Evolutionary conservation across 2,797 vertebrate genomes (phyloP).

Genomic region (Clarias laeviceps): DNA sequence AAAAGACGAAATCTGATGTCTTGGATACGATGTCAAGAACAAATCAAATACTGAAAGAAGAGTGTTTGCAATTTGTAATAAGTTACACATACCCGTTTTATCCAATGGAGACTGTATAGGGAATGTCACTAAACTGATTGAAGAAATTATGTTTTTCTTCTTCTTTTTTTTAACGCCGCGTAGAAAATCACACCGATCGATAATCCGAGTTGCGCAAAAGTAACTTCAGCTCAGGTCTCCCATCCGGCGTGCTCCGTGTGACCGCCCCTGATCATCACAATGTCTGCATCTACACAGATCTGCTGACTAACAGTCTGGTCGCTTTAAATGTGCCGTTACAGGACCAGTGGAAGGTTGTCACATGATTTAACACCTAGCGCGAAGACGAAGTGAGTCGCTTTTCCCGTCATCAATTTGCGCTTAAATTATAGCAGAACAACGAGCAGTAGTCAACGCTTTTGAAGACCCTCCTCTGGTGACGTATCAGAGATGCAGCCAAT

Average conservation of each 20-base stretch:
- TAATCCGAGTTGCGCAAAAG: slow-evolving; percentile 50
- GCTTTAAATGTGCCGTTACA: not conserved
- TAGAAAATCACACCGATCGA: slow-evolving; percentile 16
- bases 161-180: slow-evolving; percentile 17
- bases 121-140: not conserved
- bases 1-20: not conserved
- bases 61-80: not conserved
- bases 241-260: not conserved
- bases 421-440: slow-evolving; percentile 32
- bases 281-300: not conserved
- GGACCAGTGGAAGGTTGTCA: not conserved
- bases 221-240: slow-evolving; percentile 41
- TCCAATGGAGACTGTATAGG: not conserved
- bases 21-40: not conserved
- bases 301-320: not conserved
- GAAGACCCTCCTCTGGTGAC: slow-evolving; percentile 61
- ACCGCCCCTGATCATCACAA: slow-evolving; percentile 10
- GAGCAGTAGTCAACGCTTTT: slow-evolving; percentile 25
- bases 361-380: not conserved
- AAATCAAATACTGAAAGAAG: not conserved
- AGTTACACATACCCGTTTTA: slow-evolving; percentile 31
- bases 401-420: slow-evolving; percentile 20
- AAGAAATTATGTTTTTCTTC: not conserved
- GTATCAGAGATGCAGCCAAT: slow-evolving; percentile 52
- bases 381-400: not conserved